Percentiles rank a stretch among this genome's conserved stretches.
Evolutionary conservation across 2,888 invertebrate genomes (phyloP).

Genomic region (Piscicola geometra): DNA sequence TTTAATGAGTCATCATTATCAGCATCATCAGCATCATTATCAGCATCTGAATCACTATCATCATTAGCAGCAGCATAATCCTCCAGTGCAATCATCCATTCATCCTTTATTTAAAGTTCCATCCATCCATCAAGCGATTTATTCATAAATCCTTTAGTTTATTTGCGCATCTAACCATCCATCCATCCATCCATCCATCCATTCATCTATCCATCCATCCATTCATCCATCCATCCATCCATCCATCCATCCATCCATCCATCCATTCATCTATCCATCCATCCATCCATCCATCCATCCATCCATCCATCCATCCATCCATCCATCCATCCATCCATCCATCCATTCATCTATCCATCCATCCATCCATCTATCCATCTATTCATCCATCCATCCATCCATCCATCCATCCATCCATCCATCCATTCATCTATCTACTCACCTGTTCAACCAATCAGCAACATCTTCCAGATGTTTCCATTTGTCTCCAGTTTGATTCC

Average conservation of each 20-base stretch:
- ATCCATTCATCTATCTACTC: slow-evolving; percentile 14
- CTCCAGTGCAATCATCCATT: background rate
- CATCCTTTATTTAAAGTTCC: background rate
- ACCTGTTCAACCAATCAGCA: slow-evolving; percentile 53
- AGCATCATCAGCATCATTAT: no score
- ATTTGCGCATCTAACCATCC: background rate
- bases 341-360: background rate
- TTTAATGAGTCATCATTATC: no score
- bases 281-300: background rate
- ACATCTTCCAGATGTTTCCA: slow-evolving; percentile 75
- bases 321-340: background rate
- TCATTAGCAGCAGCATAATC: no score
- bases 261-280: background rate
- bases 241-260: background rate
- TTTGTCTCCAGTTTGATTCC: slow-evolving; percentile 83
- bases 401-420: background rate
- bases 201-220: background rate
- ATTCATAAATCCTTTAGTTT: background rate
- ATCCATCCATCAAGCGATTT: background rate
- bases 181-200: background rate
- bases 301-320: background rate
- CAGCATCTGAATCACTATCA: no score
- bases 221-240: background rate
- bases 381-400: background rate
- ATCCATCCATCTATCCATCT: background rate